These are phyloP conservation scores for Megamerina dolium DNA, from an alignment of 2,888 invertebrate genomes.

Conservation along the genomic window DNA sequence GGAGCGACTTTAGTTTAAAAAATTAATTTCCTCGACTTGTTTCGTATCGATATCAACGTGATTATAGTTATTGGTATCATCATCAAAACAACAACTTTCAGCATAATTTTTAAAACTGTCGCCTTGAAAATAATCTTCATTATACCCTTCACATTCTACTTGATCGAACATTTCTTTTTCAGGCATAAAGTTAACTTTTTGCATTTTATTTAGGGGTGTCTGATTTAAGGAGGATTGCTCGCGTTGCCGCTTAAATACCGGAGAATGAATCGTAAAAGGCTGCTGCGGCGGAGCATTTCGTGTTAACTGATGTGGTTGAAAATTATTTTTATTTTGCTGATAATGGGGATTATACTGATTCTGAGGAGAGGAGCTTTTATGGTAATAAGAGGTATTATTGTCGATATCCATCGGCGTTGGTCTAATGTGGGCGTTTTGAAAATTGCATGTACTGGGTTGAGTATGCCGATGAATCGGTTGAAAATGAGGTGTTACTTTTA, in stretches of 20 bases:
- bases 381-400: conserved; percentile 1
- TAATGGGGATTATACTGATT: background rate
- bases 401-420: conserved; percentile 4
- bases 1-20: background rate
- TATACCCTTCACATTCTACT: too few species aligned
- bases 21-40: background rate
- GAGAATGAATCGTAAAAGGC: background rate
- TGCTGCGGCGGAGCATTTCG: background rate
- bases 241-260: background rate
- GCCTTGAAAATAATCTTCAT: too few species aligned
- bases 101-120: background rate
- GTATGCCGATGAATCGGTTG: background rate
- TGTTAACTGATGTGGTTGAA: background rate
- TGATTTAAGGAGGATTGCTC: conserved; percentile 1
- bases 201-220: background rate
- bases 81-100: background rate
- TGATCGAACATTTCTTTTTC: background rate
- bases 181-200: conserved; percentile 3
- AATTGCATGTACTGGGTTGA: background rate
- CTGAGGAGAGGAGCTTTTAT: conserved; percentile 2
- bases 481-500: background rate
- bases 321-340: background rate
- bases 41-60: too few species aligned
- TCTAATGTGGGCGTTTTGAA: background rate
- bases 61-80: too few species aligned